Evolutionary conservation across 2,888 invertebrate genomes (phyloP).

Genomic region (Erpobdella octoculata): DNA sequence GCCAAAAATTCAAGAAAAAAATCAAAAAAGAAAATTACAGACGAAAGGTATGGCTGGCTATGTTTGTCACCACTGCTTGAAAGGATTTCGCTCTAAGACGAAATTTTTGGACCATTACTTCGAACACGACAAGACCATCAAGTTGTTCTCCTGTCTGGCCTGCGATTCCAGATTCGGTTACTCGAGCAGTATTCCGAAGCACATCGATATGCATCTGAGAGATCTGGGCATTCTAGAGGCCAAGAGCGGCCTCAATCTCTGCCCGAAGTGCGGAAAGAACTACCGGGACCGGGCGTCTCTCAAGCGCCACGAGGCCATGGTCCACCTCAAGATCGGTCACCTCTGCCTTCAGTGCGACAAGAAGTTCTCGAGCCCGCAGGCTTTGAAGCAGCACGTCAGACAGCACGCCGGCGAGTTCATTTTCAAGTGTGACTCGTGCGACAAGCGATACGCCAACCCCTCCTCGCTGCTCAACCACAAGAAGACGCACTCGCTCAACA

Average conservation of each 20-base stretch:
- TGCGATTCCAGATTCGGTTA: constrained; percentile 5
- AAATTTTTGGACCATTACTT: constrained; percentile 22
- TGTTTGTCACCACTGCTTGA: constrained; percentile 10
- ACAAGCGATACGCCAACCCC: constrained; percentile 10
- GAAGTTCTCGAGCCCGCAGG: constrained; percentile 12
- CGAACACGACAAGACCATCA: constrained; percentile 9
- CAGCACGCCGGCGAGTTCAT: constrained; percentile 3
- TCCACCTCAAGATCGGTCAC: constrained; percentile 18
- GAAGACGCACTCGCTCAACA: constrained; percentile 11
- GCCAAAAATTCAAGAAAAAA: no score
- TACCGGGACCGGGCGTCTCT: constrained; percentile 13
- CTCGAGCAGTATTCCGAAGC: constrained; percentile 13
- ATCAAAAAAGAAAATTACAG: neutral
- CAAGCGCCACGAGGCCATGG: constrained; percentile 17
- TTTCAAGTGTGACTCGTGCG: constrained; percentile 7
- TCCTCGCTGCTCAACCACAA: constrained; percentile 27
- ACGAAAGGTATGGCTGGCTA: neutral
- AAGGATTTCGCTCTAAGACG: neutral
- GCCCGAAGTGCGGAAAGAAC: constrained; percentile 17
- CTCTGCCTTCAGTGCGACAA: neutral
- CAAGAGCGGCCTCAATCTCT: neutral
- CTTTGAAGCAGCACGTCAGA: neutral
- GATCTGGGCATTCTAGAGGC: neutral
- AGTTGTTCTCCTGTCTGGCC: constrained; percentile 1
- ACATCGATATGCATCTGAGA: constrained; percentile 16